These are phyloP conservation scores for Hyperopisus bebe DNA, from an alignment of 2,113 vertebrate species.

Conservation along the genomic window DNA sequence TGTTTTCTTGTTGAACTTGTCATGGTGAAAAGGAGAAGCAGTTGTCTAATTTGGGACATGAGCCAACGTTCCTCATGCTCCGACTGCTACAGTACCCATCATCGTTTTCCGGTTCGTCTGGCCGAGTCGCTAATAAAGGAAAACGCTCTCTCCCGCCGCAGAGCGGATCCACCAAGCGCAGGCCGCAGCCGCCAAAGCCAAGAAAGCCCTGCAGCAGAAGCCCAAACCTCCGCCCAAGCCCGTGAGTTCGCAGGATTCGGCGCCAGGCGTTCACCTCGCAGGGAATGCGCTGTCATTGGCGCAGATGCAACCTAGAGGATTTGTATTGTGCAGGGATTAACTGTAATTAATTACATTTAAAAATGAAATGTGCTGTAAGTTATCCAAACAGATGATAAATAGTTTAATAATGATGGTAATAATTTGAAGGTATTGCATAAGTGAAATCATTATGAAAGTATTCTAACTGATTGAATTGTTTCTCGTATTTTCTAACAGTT, in stretches of 20 bases:
- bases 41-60: not conserved
- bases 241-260: constrained; percentile 54
- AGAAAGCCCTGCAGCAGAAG: constrained; percentile 94
- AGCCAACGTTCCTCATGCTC: not conserved
- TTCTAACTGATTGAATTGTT: not conserved
- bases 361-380: not conserved
- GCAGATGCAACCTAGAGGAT: not conserved
- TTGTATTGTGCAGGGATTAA: not conserved
- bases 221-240: constrained; percentile 85
- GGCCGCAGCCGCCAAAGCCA: constrained; percentile 91
- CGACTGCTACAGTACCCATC: not conserved
- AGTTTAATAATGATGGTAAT: not conserved
- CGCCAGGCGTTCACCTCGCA: not conserved
- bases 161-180: constrained; percentile 96
- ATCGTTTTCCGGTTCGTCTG: not conserved
- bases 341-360: not conserved
- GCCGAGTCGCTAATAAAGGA: not conserved
- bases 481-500: not conserved
- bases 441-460: not conserved
- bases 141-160: constrained; percentile 44
- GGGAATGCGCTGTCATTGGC: not conserved
- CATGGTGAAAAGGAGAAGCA: not conserved
- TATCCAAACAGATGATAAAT: not conserved
- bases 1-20: not conserved
- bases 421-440: not conserved